These are phyloP conservation scores for Myotis findleyi DNA, from an alignment of 2,797 vertebrate genomes.

Conservation along the genomic window DNA sequence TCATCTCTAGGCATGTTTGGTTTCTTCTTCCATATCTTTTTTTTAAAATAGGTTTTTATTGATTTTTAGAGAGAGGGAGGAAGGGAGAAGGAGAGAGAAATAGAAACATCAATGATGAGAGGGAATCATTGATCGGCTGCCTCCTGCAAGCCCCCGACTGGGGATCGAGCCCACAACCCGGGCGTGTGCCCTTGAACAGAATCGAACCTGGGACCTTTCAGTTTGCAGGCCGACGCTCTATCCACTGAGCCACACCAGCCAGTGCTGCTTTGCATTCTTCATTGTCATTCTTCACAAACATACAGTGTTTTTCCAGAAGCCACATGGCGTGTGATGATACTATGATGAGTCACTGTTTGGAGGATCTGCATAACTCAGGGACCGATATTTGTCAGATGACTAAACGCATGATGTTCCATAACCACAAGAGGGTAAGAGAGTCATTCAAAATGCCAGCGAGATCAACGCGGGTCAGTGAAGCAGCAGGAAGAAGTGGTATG, in stretches of 20 bases:
- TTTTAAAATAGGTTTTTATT: too few relatives aligned
- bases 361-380: not conserved
- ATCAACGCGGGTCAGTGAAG: too few relatives aligned
- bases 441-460: too few relatives aligned
- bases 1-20: not conserved
- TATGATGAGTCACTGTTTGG: not conserved
- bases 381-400: not conserved
- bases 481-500: not conserved
- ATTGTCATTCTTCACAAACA: not conserved
- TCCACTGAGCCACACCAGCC: not conserved
- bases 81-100: too few relatives aligned
- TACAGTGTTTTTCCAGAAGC: not conserved
- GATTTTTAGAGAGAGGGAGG: not conserved
- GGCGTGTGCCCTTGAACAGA: too few relatives aligned
- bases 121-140: too few relatives aligned
- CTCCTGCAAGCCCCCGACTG: too few relatives aligned
- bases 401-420: not conserved
- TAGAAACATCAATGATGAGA: too few relatives aligned
- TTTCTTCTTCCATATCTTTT: not conserved
- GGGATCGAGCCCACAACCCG: too few relatives aligned
- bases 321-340: not conserved
- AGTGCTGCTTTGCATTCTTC: not conserved
- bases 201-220: too few relatives aligned
- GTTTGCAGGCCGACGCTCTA: not conserved
- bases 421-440: not conserved